These are phyloP conservation scores for Tolmerus cingulatus DNA, from an alignment of 2,888 invertebrate genomes.

Conservation along the genomic window DNA sequence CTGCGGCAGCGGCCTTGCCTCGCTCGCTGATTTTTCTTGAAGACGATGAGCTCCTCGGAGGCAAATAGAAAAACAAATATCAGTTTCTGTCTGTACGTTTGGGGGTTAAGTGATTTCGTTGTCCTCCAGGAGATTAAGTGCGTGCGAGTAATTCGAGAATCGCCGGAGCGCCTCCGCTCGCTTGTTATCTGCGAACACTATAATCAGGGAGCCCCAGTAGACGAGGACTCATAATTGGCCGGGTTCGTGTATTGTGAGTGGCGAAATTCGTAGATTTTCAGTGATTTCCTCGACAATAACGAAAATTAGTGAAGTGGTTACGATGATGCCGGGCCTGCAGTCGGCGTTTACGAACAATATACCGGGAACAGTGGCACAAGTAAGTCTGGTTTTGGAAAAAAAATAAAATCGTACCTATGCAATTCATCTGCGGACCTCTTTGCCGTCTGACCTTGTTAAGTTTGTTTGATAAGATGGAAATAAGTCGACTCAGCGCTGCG, in stretches of 20 bases:
- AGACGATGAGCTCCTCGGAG: constrained; percentile 28
- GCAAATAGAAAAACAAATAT: constrained; percentile 47
- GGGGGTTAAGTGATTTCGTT: constrained; percentile 36
- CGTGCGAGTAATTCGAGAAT: constrained; percentile 21
- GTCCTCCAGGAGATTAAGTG: constrained; percentile 4
- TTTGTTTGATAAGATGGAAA: background rate
- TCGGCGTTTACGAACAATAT: constrained; percentile 31
- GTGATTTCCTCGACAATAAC: background rate
- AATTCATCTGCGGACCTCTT: background rate
- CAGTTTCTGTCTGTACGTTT: constrained; percentile 47
- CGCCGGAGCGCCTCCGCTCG: background rate
- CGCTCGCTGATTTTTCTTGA: constrained; percentile 15
- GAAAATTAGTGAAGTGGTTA: constrained; percentile 23
- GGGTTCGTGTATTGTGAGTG: background rate
- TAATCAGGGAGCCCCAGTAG: constrained; percentile 31
- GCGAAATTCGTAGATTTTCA: constrained; percentile 2
- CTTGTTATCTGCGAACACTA: constrained; percentile 13
- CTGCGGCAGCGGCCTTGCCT: background rate
- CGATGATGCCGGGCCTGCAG: constrained; percentile 21
- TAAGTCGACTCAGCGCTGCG: too few species aligned
- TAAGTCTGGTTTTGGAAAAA: background rate
- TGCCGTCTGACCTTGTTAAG: background rate
- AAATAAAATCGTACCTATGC: background rate
- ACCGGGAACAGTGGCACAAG: constrained; percentile 1
- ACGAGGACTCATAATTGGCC: constrained; percentile 21